Percentiles rank a stretch among this genome's conserved stretches.
Evolutionary conservation across 2,797 vertebrate species (phyloP).

Genomic region (Dermochelys coriacea): DNA sequence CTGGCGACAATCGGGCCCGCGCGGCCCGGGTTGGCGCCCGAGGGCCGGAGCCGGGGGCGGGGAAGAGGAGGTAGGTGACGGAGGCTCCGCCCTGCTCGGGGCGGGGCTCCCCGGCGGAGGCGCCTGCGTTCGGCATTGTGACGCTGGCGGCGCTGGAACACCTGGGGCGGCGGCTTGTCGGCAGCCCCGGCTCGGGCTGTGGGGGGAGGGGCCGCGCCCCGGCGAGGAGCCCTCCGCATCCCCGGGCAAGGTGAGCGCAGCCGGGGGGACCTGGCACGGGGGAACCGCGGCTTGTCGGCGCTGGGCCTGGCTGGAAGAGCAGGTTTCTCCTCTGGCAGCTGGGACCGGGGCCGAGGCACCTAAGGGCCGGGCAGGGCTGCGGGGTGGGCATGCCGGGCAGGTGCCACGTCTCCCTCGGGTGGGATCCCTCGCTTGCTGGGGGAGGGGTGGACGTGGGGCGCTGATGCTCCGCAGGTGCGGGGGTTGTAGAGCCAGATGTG

Average conservation of each 20-base stretch:
- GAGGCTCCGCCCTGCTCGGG: conserved; percentile 36
- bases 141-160: conserved; percentile 57
- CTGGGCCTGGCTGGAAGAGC: background rate
- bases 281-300: background rate
- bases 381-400: background rate
- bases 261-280: background rate
- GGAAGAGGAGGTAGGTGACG: background rate
- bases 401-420: background rate
- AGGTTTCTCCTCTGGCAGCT: background rate
- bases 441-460: conserved; percentile 12
- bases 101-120: conserved; percentile 14
- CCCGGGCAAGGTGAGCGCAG: conserved; percentile 45
- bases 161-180: conserved; percentile 36
- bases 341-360: background rate
- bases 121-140: conserved; percentile 31
- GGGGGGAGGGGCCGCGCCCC: too few relatives aligned
- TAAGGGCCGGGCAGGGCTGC: background rate
- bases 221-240: background rate
- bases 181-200: background rate
- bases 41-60: background rate
- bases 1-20: background rate
- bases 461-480: background rate
- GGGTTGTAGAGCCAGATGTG: background rate
- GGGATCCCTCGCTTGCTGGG: background rate
- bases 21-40: background rate